These are phyloP conservation scores for Drosophila kepulauana DNA, from an alignment of 1,140 invertebrate genomes.

Conservation along the genomic window DNA sequence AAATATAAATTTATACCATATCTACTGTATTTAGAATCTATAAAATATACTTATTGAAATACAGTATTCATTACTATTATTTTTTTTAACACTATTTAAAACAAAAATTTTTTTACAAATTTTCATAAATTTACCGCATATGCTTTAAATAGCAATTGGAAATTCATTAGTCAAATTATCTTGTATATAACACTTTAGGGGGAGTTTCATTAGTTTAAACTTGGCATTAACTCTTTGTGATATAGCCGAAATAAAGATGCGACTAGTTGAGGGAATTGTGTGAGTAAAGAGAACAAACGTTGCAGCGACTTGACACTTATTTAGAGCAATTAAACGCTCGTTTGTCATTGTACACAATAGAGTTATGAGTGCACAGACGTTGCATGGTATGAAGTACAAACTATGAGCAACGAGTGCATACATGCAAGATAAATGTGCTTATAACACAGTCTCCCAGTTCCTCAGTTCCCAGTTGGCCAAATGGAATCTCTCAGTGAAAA, in stretches of 20 bases:
- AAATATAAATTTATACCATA: no score
- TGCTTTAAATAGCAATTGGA: no score
- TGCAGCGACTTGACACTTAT: conserved; percentile 44
- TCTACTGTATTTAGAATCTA: no score
- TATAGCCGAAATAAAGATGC: background rate
- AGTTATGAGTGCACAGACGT: conserved; percentile 20
- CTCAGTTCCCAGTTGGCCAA: background rate
- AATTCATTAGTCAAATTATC: no score
- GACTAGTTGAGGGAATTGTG: conserved; percentile 4
- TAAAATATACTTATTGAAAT: no score
- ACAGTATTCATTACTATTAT: no score
- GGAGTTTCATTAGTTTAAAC: background rate
- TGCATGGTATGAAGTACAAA: background rate
- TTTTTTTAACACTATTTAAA: no score
- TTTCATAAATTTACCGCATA: no score
- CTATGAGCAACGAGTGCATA: background rate
- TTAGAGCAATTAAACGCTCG: conserved; percentile 48
- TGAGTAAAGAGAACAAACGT: background rate
- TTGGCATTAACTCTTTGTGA: conserved; percentile 6
- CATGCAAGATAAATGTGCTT: conserved; percentile 26
- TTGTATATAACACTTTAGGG: background rate
- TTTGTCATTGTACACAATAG: conserved; percentile 33
- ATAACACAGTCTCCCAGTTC: conserved; percentile 36
- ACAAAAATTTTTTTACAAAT: no score
- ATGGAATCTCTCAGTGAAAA: conserved; percentile 19